A percentile compares a stretch with the other conserved stretches of the same genome.
Evolutionary conservation across 2,888 invertebrate genomes (phyloP).

Genomic region (Drosophila gaucha): DNA sequence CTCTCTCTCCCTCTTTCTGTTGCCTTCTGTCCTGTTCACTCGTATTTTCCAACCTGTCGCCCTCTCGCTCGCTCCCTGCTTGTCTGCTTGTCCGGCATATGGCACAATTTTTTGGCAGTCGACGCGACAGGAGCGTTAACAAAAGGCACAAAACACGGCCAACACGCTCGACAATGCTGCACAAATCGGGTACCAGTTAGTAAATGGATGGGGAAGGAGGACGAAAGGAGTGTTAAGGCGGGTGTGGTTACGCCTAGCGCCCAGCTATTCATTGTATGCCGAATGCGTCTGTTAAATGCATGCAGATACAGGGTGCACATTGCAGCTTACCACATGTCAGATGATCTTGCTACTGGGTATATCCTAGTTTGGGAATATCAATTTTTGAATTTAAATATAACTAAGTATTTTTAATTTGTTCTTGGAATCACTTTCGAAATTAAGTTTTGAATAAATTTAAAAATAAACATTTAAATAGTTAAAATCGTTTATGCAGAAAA

Average conservation of each 20-base stretch:
- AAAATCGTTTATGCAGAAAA: not conserved
- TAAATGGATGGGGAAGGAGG: conserved; percentile 2
- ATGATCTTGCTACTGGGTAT: no score
- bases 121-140: conserved; percentile 50
- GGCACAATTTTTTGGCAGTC: conserved; percentile 70
- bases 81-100: conserved; percentile 63
- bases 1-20: not conserved
- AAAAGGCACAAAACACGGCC: conserved; percentile 68
- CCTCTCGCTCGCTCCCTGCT: conserved; percentile 2
- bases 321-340: not conserved
- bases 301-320: conserved; percentile 64
- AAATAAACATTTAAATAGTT: not conserved
- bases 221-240: not conserved
- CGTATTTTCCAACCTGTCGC: not conserved
- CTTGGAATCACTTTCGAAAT: no score
- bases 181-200: conserved; percentile 28
- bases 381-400: no score
- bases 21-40: not conserved
- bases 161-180: conserved; percentile 58
- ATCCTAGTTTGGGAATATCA: no score
- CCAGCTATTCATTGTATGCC: conserved; percentile 31
- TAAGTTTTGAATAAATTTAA: no score
- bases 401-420: no score
- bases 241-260: conserved; percentile 1
- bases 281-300: conserved; percentile 63